Percentiles rank a stretch among this genome's conserved stretches.
phyloP scores from a whole-genome alignment of 1,140 invertebrate genomes.

The Watersipora subatra region DNA sequence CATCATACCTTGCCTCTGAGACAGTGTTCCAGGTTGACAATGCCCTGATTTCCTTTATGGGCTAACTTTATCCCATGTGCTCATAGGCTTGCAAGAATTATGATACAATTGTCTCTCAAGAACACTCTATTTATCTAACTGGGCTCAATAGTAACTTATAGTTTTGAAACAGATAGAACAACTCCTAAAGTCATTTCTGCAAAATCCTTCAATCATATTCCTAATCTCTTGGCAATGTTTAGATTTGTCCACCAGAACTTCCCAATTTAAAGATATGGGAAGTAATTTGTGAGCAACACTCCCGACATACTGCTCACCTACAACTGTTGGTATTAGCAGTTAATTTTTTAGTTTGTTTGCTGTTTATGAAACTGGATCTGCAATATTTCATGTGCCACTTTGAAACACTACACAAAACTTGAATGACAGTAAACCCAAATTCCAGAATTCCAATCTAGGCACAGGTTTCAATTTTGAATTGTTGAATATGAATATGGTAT shows the following conservation, averaged over 20 bases:
- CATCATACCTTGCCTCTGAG: conserved; percentile 34
- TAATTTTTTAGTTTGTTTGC: not conserved
- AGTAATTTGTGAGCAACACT: not conserved
- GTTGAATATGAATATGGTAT: conserved; percentile 12
- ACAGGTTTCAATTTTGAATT: not conserved
- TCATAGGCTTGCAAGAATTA: not conserved
- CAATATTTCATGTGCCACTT: not conserved
- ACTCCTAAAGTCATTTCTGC: not conserved
- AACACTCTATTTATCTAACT: not conserved
- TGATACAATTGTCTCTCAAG: not conserved
- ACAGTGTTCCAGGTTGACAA: conserved; percentile 18
- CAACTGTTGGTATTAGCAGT: not conserved
- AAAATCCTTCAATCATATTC: too few relatives aligned
- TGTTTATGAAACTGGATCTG: conserved; percentile 2
- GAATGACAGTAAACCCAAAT: not conserved
- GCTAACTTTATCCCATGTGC: not conserved
- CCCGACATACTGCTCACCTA: not conserved
- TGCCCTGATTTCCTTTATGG: conserved; percentile 15
- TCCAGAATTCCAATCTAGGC: too few relatives aligned
- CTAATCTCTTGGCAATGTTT: too few relatives aligned
- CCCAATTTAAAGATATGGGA: not conserved
- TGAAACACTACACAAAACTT: not conserved
- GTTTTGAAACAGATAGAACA: not conserved
- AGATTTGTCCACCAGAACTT: not conserved
- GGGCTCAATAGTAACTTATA: too few relatives aligned